Percentiles rank a stretch among this genome's conserved stretches.
Conservation (phyloP, 2,797 vertebrate genomes). For the Thamnophis elegans region DNA sequence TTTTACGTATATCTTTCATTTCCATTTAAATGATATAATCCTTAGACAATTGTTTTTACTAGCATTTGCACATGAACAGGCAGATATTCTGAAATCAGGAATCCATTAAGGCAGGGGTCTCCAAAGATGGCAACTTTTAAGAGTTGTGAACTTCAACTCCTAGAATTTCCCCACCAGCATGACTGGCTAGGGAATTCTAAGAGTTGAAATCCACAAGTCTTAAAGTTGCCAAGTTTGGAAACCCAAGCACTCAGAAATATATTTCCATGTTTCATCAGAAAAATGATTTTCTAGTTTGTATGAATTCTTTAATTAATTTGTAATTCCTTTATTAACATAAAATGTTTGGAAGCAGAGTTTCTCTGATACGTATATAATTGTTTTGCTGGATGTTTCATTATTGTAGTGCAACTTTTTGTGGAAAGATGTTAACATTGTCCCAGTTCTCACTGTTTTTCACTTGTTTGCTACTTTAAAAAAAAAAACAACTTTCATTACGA, state of each 20-base stretch:
- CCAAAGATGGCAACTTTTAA: background rate
- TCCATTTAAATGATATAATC: background rate
- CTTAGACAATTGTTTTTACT: background rate
- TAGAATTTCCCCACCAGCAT: background rate
- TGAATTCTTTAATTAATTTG: background rate
- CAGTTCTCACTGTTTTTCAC: background rate
- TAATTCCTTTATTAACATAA: background rate
- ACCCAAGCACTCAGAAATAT: background rate
- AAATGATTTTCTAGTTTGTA: background rate
- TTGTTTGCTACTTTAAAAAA: background rate
- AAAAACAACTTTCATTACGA: background rate
- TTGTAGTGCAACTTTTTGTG: background rate
- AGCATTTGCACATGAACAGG: background rate
- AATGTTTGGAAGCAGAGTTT: background rate
- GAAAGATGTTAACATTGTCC: slow-evolving; percentile 14
- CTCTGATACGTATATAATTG: background rate
- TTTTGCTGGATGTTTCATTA: background rate
- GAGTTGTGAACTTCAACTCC: background rate
- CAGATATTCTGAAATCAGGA: background rate
- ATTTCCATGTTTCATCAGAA: background rate
- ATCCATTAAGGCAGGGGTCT: background rate
- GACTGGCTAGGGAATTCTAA: background rate
- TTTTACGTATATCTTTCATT: background rate
- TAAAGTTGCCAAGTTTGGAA: background rate
- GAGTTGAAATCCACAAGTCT: background rate